These are phyloP conservation scores for Cirrhinus mrigala DNA, from an alignment of 2,797 vertebrate genomes.

Conservation along the genomic window DNA sequence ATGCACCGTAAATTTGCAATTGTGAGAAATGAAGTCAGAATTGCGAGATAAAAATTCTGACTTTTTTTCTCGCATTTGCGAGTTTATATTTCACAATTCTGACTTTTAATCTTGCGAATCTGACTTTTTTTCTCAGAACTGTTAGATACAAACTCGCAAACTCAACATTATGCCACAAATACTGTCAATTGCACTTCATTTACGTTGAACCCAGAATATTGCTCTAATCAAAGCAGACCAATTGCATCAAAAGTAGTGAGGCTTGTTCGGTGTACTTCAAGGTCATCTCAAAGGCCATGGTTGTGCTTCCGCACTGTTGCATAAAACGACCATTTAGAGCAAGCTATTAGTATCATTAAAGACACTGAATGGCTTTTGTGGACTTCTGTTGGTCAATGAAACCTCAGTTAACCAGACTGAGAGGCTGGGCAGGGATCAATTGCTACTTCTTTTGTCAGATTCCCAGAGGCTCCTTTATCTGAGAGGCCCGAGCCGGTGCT, in stretches of 20 bases:
- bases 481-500: neutral
- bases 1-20: no score
- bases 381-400: conserved; percentile 33
- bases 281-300: neutral
- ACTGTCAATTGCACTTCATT: neutral
- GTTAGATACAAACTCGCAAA: no score
- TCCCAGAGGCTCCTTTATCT: neutral
- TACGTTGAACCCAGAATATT: neutral
- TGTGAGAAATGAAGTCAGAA: no score
- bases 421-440: conserved; percentile 8
- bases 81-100: no score
- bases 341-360: conserved; percentile 28
- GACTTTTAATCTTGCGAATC: no score
- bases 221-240: neutral
- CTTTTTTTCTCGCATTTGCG: no score
- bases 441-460: conserved; percentile 25
- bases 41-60: no score
- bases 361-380: conserved; percentile 24
- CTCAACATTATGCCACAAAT: neutral
- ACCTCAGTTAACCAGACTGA: conserved; percentile 12
- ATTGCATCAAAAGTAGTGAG: neutral
- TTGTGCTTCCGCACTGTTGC: neutral
- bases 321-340: conserved; percentile 8
- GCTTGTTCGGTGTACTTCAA: neutral
- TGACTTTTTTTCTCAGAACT: no score